These are phyloP conservation scores for Lumbricus terrestris DNA, from an alignment of 2,888 invertebrate genomes.

Conservation along the genomic window DNA sequence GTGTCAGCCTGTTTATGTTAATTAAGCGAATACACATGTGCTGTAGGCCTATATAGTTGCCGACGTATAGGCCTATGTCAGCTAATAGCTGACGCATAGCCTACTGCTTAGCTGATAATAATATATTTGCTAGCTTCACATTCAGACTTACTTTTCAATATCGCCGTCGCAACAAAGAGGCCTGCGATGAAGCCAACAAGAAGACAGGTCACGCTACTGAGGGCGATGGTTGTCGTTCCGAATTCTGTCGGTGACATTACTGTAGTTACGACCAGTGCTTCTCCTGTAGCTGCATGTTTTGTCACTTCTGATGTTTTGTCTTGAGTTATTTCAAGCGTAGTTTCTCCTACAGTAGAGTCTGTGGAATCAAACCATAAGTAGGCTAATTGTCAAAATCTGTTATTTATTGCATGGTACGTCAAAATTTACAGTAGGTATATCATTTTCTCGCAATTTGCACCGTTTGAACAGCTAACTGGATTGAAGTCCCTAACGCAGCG, in stretches of 20 bases:
- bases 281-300: background rate
- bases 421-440: too few species aligned
- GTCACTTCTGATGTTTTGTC: background rate
- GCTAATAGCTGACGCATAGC: background rate
- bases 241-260: background rate
- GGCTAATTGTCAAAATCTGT: too few species aligned
- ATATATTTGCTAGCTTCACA: background rate
- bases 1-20: too few species aligned
- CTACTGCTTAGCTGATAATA: too few species aligned
- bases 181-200: slow-evolving; percentile 3
- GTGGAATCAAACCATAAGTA: background rate
- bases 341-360: background rate
- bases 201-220: background rate
- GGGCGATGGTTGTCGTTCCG: background rate
- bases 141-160: background rate
- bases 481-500: too few species aligned
- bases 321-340: too few species aligned
- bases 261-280: background rate
- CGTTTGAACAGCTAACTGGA: too few species aligned
- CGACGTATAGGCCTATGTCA: background rate
- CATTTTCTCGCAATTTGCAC: too few species aligned
- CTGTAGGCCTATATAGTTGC: too few species aligned
- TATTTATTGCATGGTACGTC: too few species aligned
- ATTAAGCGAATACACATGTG: too few species aligned
- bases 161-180: background rate